A percentile compares a stretch with the other conserved stretches of the same genome.
Evolutionary conservation across 2,888 invertebrate genomes (phyloP).

Genomic region (Lepidonotus clava): DNA sequence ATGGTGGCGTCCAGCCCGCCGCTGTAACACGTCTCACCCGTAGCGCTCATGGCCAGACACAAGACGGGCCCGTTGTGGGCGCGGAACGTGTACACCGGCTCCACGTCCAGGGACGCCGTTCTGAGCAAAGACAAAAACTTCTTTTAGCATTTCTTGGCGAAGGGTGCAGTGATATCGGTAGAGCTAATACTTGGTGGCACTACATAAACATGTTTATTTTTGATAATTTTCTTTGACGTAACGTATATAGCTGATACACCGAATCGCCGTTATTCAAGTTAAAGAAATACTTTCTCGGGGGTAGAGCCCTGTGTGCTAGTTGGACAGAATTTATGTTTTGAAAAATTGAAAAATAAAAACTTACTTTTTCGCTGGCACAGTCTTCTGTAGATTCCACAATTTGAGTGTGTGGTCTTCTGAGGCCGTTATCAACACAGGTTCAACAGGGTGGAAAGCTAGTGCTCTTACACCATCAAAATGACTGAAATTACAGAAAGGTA

Average conservation of each 20-base stretch:
- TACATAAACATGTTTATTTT: too few species aligned
- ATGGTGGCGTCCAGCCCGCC: constrained; percentile 96
- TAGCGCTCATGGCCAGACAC: constrained; percentile 95
- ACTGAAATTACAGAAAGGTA: constrained; percentile 68
- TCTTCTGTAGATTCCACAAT: constrained; percentile 99
- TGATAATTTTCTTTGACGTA: too few species aligned
- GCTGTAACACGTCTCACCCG: constrained; percentile 96
- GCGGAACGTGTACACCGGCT: constrained; percentile 99
- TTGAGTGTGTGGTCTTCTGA: constrained; percentile 99
- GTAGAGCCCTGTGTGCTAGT: too few species aligned
- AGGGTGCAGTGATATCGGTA: too few species aligned
- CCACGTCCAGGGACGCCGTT: constrained; percentile 92
- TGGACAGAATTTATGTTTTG: too few species aligned
- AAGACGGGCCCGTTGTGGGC: constrained; percentile 95
- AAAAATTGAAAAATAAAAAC: too few species aligned
- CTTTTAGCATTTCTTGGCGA: too few species aligned
- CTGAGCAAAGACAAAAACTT: too few species aligned
- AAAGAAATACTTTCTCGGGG: too few species aligned
- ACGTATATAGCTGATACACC: too few species aligned
- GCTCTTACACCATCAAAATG: constrained; percentile 82
- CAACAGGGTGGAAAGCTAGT: constrained; percentile 86
- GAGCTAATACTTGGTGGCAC: too few species aligned
- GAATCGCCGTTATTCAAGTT: too few species aligned
- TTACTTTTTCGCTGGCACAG: constrained; percentile 96
- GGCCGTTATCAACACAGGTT: constrained; percentile 97